Evolutionary conservation across 2,113 vertebrate genomes (phyloP).

Genomic region (Cygnus atratus): DNA sequence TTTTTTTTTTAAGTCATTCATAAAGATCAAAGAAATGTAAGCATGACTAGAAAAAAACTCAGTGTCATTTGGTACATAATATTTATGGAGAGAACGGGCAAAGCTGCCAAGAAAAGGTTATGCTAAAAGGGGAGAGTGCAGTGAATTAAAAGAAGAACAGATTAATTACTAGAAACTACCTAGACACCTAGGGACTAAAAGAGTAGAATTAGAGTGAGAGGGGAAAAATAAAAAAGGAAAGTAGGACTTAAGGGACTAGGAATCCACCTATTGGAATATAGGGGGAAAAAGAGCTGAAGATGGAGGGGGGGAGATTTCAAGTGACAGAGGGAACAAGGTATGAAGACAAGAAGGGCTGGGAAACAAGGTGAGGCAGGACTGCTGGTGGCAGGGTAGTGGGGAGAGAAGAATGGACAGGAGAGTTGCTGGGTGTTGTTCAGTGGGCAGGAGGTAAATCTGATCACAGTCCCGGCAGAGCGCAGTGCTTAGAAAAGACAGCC

Average conservation of each 20-base stretch:
- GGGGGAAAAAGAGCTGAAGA: not conserved
- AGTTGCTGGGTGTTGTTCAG: not conserved
- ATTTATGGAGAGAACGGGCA: not conserved
- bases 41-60: not conserved
- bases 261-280: not conserved
- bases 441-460: not conserved
- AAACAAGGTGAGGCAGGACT: not conserved
- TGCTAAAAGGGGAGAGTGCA: not conserved
- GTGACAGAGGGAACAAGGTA: not conserved
- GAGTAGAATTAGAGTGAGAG: not conserved
- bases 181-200: not conserved
- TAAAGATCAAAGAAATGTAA: not conserved
- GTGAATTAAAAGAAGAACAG: not conserved
- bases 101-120: not conserved
- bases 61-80: not conserved
- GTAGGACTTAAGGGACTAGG: not conserved
- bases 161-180: not conserved
- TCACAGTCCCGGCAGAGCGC: accelerated
- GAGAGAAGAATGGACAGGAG: not conserved
- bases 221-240: not conserved
- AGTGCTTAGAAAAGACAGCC: not conserved
- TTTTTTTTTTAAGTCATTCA: not conserved
- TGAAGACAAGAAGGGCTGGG: not conserved
- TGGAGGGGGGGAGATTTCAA: not conserved
- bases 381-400: accelerated